These are phyloP conservation scores for Emydura subglobosa DNA, from an alignment of 2,113 vertebrate species.

Conservation along the genomic window DNA sequence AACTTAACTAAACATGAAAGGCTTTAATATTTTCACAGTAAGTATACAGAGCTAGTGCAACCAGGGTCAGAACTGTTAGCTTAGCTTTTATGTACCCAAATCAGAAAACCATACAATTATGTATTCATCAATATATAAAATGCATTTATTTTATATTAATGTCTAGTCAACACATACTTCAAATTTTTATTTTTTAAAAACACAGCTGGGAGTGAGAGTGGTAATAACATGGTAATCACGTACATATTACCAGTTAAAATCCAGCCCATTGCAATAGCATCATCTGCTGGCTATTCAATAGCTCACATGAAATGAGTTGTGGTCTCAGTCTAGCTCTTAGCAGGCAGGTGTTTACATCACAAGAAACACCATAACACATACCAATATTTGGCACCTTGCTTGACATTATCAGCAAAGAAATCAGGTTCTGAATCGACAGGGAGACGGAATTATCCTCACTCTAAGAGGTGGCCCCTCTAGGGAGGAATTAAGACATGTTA, in stretches of 20 bases:
- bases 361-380: neutral
- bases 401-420: neutral
- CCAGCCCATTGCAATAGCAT: neutral
- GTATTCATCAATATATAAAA: neutral
- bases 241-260: neutral
- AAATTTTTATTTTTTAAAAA: neutral
- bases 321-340: neutral
- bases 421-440: neutral
- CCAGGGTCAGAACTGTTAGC: neutral
- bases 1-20: neutral
- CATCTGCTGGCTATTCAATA: neutral
- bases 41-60: neutral
- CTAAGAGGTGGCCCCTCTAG: neutral
- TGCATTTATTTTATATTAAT: neutral
- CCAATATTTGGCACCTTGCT: neutral
- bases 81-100: accelerated
- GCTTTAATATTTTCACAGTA: neutral
- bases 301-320: neutral
- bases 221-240: too few relatives aligned
- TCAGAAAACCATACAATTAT: neutral
- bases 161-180: neutral
- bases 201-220: neutral
- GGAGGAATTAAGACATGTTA: neutral
- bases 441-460: neutral
- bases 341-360: neutral